Base-by-base conservation (phyloP, 2,797 vertebrate species). In the Rhinoraja longicauda region DNA sequence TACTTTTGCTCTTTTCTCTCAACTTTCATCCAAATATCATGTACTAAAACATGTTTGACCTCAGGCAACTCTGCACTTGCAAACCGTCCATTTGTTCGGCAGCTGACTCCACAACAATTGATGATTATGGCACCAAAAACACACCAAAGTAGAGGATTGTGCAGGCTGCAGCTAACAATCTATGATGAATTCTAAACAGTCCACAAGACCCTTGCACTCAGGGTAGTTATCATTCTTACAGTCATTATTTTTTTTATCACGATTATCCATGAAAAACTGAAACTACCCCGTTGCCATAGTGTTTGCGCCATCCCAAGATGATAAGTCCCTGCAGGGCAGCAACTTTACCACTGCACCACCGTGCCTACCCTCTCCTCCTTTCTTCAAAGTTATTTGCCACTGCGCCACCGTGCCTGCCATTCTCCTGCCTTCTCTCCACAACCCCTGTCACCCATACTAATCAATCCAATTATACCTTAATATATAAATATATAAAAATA, bases 81-180 rank as follows among this genome's bases (percentile, higher is more conserved):
- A 92, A 57, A 57, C 32, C 15, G 57, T 75, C 70, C 70, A 57
- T 92, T 92, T 92, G 24, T 24, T 92, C 75, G 91, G 67, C 67
- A 92, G 90, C 90, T 75, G 70, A 75, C 90, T 92, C 70, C 39
- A 57, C n/a, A 92, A 92, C 90, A 92, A 92, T 75, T 53, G 45
- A 75, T 75, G 39, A 73, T 92, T 75, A 57, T 92, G 70, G 90
- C 70, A 26, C 32, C 90, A 92, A 92, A 73, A 36, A 75, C 90
- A 75, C 19, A 57, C 24, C 45, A 92, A 26, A 57, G 36, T 75
- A 73, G 70, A 73, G 57, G 26, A 75, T 39, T 26, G 36, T 45
- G 10, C 70, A 24, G 26, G 26, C 36, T 53, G 45, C 73, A 75
- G 29, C 39, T 91, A 57, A 75, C 45, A 92, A 92, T 75, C 36